phyloP scores from a whole-genome alignment of 1,140 invertebrate species.

The Ptiloglossa arizonensis region DNA sequence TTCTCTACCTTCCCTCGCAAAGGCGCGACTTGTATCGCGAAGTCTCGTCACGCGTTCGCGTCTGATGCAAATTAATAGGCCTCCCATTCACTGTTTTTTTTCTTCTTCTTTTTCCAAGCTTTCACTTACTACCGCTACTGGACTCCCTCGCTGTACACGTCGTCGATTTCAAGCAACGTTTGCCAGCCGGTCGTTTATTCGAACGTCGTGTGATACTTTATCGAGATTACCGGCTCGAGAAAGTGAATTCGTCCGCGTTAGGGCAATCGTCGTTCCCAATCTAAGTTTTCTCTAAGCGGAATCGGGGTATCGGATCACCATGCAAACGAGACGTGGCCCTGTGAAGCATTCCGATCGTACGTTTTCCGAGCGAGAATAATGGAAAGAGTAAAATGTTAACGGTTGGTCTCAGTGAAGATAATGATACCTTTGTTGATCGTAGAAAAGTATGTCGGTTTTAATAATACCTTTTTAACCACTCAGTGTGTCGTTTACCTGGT shows the following conservation, averaged over 20 bases:
- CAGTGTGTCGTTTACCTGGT: too few species aligned
- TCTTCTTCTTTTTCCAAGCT: neutral
- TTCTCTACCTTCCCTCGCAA: neutral
- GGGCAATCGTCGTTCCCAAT: conserved; percentile 7
- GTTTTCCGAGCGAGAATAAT: neutral
- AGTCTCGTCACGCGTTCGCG: neutral
- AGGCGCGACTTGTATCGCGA: neutral
- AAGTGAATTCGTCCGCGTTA: conserved; percentile 5
- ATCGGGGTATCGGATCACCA: neutral
- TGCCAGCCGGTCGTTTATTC: neutral
- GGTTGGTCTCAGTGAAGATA: too few species aligned
- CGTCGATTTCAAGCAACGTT: neutral
- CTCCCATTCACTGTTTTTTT: neutral
- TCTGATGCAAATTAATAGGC: conserved; percentile 12
- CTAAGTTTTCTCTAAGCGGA: neutral
- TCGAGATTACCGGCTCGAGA: conserved; percentile 2
- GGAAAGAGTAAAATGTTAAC: neutral
- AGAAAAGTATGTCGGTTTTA: too few species aligned
- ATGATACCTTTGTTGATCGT: too few species aligned
- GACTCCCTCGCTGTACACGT: neutral
- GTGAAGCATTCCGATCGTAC: neutral
- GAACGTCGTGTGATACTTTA: neutral
- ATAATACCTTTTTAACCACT: too few species aligned
- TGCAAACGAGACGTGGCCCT: neutral
- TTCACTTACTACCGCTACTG: neutral